Conservation (phyloP, 2,888 invertebrate species). For the Acrobasis consociella region DNA sequence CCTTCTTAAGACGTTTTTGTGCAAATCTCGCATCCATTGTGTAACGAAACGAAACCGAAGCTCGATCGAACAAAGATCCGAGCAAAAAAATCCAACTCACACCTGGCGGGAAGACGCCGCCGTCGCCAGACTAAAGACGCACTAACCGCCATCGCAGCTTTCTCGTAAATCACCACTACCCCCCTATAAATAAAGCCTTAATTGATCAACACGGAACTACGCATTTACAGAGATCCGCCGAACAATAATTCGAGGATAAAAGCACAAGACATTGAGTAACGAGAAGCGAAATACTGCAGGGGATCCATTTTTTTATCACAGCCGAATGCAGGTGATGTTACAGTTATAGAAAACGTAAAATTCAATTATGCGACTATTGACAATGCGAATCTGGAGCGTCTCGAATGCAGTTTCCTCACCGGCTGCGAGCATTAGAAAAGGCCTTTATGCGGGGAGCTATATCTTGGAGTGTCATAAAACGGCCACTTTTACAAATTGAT, state of each 20-base stretch:
- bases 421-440: conserved; percentile 26
- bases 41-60: conserved; percentile 61
- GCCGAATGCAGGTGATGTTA: conserved; percentile 73
- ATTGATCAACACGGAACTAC: conserved; percentile 60
- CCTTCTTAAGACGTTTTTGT: conserved; percentile 72
- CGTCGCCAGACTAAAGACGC: conserved; percentile 40
- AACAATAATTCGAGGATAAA: conserved; percentile 64
- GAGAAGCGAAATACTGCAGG: conserved; percentile 68
- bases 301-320: conserved; percentile 59
- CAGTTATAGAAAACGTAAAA: conserved; percentile 67
- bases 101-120: conserved; percentile 71
- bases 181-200: conserved; percentile 67
- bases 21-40: conserved; percentile 78
- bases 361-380: conserved; percentile 77
- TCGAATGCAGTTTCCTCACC: conserved; percentile 58
- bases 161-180: conserved; percentile 64
- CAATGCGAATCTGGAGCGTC: conserved; percentile 60
- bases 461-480: conserved; percentile 46
- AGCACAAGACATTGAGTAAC: conserved; percentile 75
- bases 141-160: conserved; percentile 49
- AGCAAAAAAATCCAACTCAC: conserved; percentile 56
- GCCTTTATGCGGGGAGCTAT: conserved; percentile 20
- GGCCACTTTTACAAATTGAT: conserved; percentile 72
- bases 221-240: conserved; percentile 47
- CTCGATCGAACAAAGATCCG: conserved; percentile 53